Conservation (phyloP, 2,797 vertebrate genomes). For the Florisuga fusca region DNA sequence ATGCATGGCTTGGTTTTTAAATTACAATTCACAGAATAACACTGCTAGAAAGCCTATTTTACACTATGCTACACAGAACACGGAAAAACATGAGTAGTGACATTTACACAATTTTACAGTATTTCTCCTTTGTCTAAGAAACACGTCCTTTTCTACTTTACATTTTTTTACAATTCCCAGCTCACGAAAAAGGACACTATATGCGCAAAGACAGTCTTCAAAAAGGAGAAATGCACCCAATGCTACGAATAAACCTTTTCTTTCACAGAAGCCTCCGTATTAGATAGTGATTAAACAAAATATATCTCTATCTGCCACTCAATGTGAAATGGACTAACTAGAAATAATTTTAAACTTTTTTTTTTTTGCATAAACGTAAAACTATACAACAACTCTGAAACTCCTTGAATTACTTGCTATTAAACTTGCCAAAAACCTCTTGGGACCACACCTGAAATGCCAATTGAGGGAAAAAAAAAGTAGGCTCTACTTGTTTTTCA, state of each 20-base stretch:
- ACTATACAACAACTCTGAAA: slow-evolving; percentile 28
- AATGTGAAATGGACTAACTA: slow-evolving; percentile 31
- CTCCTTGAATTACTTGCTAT: neutral
- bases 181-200: slow-evolving; percentile 75
- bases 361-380: slow-evolving; percentile 17
- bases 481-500: neutral
- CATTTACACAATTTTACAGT: slow-evolving; percentile 89
- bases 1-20: slow-evolving; percentile 86
- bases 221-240: slow-evolving; percentile 77
- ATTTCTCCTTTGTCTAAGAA: slow-evolving; percentile 79
- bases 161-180: slow-evolving; percentile 78
- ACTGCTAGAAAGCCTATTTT: slow-evolving; percentile 88
- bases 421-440: neutral
- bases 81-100: slow-evolving; percentile 75
- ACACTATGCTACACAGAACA: slow-evolving; percentile 87
- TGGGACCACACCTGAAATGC: neutral
- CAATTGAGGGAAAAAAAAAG: neutral
- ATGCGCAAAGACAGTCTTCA: slow-evolving; percentile 64
- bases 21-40: slow-evolving; percentile 90
- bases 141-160: slow-evolving; percentile 73
- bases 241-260: slow-evolving; percentile 78
- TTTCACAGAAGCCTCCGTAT: slow-evolving; percentile 45
- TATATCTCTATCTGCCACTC: slow-evolving; percentile 45
- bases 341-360: neutral
- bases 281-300: slow-evolving; percentile 54